Conservation (phyloP, 1,140 invertebrate genomes). For the Chironomus tepperi region DNA sequence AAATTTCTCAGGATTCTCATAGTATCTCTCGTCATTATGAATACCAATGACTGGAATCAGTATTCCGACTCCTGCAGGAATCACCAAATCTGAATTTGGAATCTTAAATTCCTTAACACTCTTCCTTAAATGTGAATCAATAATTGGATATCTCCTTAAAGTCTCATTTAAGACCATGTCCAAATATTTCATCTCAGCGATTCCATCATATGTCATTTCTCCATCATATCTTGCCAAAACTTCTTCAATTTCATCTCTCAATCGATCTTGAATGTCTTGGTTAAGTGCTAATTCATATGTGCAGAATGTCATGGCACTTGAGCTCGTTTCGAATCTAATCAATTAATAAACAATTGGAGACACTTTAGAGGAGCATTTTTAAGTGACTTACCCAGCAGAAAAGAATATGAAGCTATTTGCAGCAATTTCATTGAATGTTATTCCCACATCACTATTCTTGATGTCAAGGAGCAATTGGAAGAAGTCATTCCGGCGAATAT, state of each 20-base stretch:
- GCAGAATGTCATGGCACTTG: slow-evolving; percentile 49
- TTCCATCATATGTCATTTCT: slow-evolving; percentile 38
- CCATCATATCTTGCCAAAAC: slow-evolving; percentile 36
- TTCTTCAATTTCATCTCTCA: slow-evolving; percentile 46
- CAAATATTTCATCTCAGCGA: slow-evolving; percentile 34
- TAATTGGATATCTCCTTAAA: slow-evolving; percentile 41
- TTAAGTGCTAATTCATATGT: slow-evolving; percentile 50
- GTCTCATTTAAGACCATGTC: slow-evolving; percentile 39
- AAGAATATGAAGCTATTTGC: slow-evolving; percentile 51
- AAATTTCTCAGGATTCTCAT: slow-evolving; percentile 57
- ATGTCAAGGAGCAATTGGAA: slow-evolving; percentile 51
- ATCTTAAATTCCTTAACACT: slow-evolving; percentile 45
- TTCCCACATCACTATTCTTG: slow-evolving; percentile 32
- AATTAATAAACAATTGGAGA: background rate
- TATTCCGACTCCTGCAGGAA: slow-evolving; percentile 46
- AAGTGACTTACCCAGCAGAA: slow-evolving; percentile 37
- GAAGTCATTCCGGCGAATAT: slow-evolving; percentile 47
- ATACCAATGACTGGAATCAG: slow-evolving; percentile 47
- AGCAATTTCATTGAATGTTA: slow-evolving; percentile 41
- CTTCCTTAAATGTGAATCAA: slow-evolving; percentile 33
- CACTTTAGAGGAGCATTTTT: background rate
- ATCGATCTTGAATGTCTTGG: slow-evolving; percentile 47
- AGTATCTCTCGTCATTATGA: slow-evolving; percentile 57
- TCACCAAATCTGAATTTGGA: slow-evolving; percentile 42
- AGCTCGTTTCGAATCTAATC: slow-evolving; percentile 55